A percentile compares a stretch with the other conserved stretches of the same genome.
phyloP scores from a whole-genome alignment of 37 sponge, comb jelly and placozoan genomes.

The Diacarnus erythraeanus region DNA sequence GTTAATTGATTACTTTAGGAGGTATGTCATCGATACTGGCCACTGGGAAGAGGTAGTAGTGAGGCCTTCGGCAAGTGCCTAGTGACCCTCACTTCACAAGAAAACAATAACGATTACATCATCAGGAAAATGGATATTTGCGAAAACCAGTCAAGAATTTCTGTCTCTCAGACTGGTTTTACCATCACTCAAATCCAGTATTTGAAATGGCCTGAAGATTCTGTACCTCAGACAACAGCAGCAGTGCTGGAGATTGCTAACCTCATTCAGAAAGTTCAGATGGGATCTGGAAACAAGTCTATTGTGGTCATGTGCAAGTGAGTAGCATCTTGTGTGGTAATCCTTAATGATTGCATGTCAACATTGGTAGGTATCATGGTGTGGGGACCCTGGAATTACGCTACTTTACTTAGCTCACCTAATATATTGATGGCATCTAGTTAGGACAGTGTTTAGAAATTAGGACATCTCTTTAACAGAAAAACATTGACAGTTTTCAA shows the following conservation, averaged over 20 bases:
- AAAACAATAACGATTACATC: constrained; percentile 11
- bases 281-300: constrained; percentile 51
- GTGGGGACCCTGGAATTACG: too few species aligned
- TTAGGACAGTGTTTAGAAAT: too few species aligned
- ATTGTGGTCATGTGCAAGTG: constrained; percentile 80
- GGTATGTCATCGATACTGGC: constrained; percentile 50
- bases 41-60: constrained; percentile 12
- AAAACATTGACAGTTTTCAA: too few species aligned
- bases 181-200: constrained; percentile 46
- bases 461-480: too few species aligned
- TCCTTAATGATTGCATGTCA: too few species aligned
- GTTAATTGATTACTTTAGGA: too few species aligned
- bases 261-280: constrained; percentile 34
- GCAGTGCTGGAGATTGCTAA: constrained; percentile 59
- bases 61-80: constrained; percentile 26
- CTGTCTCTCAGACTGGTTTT: neutral
- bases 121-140: constrained; percentile 46
- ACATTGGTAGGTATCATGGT: too few species aligned
- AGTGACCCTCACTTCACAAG: constrained; percentile 24
- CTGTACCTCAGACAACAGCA: constrained; percentile 14
- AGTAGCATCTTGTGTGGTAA: too few species aligned
- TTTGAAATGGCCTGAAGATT: constrained; percentile 43
- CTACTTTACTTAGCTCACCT: too few species aligned
- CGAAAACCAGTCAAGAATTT: constrained; percentile 8
- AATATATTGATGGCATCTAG: too few species aligned